phyloP scores from a whole-genome alignment of 1,140 invertebrate genomes.

The Bombus soroeensis region DNA sequence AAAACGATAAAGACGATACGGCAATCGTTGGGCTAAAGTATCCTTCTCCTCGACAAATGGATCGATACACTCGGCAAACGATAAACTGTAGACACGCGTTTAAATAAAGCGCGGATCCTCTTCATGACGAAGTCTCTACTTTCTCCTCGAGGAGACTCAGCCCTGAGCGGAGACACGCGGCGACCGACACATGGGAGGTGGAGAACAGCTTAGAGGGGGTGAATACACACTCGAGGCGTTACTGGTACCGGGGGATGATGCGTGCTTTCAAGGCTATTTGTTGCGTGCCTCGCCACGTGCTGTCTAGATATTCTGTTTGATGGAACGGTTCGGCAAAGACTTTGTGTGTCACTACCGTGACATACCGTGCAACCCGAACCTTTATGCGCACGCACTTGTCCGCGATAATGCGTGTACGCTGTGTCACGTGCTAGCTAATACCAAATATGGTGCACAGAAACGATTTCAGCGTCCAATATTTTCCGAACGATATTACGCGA shows the following conservation, averaged over 20 bases:
- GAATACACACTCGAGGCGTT: constrained; percentile 57
- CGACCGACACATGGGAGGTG: constrained; percentile 11
- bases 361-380: not conserved
- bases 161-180: constrained; percentile 3
- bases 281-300: constrained; percentile 74
- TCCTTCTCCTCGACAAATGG: constrained; percentile 1
- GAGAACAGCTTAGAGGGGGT: constrained; percentile 7
- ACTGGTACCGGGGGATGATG: constrained; percentile 48
- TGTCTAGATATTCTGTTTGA: constrained; percentile 69
- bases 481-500: constrained; percentile 61
- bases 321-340: constrained; percentile 12
- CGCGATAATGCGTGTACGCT: constrained; percentile 35
- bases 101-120: constrained; percentile 40
- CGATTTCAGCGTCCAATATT: constrained; percentile 69
- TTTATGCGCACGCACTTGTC: not conserved
- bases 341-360: not conserved
- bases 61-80: constrained; percentile 39
- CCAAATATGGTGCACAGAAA: not conserved
- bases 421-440: constrained; percentile 23
- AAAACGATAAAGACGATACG: constrained; percentile 2
- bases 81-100: constrained; percentile 42
- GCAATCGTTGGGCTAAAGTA: not conserved
- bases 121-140: not conserved
- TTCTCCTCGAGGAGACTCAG: not conserved
- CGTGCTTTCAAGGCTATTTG: constrained; percentile 66